Conservation (phyloP, 2,888 invertebrate species). For the Dromius quadrimaculatus region DNA sequence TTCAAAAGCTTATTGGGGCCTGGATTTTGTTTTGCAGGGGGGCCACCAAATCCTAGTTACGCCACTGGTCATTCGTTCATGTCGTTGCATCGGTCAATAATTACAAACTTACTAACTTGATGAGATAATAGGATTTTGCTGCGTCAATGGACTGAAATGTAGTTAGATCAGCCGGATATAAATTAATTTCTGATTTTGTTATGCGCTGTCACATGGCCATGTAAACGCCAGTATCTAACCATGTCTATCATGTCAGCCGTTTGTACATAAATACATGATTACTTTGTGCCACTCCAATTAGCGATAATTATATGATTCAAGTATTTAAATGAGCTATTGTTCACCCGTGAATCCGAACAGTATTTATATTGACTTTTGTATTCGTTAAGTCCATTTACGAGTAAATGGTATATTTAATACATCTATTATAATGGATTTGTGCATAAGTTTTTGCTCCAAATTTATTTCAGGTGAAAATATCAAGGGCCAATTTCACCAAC, state of each 20-base stretch:
- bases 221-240: constrained; percentile 13
- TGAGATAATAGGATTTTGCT: constrained; percentile 43
- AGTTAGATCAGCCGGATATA: constrained; percentile 40
- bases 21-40: too few species aligned
- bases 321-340: constrained; percentile 38
- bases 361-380: constrained; percentile 29
- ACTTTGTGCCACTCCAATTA: constrained; percentile 33
- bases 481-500: too few species aligned
- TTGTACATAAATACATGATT: constrained; percentile 46
- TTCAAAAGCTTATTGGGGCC: too few species aligned
- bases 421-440: too few species aligned
- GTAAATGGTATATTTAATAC: too few species aligned
- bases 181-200: constrained; percentile 50
- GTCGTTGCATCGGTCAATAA: constrained; percentile 42
- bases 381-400: too few species aligned
- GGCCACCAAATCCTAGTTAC: too few species aligned
- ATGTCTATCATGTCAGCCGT: constrained; percentile 18
- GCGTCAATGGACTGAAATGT: constrained; percentile 35
- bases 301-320: constrained; percentile 21
- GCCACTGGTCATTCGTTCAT: too few species aligned
- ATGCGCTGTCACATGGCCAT: constrained; percentile 35
- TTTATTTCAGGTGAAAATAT: too few species aligned
- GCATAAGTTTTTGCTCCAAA: too few species aligned
- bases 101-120: constrained; percentile 44
- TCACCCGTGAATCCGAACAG: constrained; percentile 17